Conservation (phyloP, 1,140 invertebrate species). For the Hyles euphorbiae region DNA sequence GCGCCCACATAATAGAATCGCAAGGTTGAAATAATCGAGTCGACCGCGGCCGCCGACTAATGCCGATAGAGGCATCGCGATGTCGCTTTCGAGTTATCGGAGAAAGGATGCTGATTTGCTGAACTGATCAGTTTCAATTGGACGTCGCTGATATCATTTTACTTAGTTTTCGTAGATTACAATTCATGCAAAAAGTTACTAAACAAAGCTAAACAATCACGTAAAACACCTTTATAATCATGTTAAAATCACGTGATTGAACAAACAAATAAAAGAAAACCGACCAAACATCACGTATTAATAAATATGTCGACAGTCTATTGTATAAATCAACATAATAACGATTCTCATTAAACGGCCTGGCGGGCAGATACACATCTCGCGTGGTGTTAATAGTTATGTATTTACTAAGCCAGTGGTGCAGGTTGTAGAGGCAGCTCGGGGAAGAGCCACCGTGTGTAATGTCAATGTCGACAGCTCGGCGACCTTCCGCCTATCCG, state of each 20-base stretch:
- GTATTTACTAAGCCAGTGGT: not conserved
- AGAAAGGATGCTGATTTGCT: not conserved
- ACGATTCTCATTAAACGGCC: not conserved
- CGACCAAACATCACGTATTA: not conserved
- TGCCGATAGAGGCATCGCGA: not conserved
- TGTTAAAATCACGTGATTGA: not conserved
- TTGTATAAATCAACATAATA: not conserved
- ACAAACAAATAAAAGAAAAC: too few species aligned
- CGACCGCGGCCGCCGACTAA: conserved; percentile 26
- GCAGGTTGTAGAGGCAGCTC: too few species aligned
- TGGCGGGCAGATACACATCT: too few species aligned
- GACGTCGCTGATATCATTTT: too few species aligned
- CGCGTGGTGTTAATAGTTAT: not conserved
- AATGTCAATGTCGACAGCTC: conserved; percentile 6
- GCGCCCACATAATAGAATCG: conserved; percentile 36
- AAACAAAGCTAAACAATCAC: too few species aligned
- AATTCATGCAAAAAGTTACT: too few species aligned
- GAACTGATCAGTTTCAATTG: too few species aligned
- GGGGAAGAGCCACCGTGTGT: not conserved
- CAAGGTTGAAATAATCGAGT: conserved; percentile 59
- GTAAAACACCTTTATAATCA: too few species aligned
- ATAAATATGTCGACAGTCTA: not conserved
- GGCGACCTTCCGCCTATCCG: not conserved
- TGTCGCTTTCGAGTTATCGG: not conserved
- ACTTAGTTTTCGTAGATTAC: too few species aligned